Evolutionary conservation across 2,888 invertebrate species (phyloP), one percentile per base, ranked within the genome.

Genomic region (Teleiodes luculella): DNA sequence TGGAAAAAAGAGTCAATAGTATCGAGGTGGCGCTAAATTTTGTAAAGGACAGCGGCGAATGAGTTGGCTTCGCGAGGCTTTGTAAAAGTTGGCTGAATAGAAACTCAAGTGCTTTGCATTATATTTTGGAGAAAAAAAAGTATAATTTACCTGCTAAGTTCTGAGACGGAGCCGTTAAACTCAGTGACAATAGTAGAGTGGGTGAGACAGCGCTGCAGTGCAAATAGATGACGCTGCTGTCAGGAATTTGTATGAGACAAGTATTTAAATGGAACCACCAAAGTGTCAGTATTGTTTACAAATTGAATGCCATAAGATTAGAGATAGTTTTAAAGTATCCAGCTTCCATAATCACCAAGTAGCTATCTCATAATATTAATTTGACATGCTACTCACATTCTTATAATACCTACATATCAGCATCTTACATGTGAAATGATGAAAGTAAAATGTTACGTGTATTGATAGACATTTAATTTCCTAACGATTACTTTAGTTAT

Each of bases 1-100:
- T 68, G 52, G 60, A 64, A 78, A 77, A 80, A 84, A 77, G 75
- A 59, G 60, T 70, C 72, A 78, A 78, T 78, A 78, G 73, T 59
- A 50, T 53, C 64, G 68, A 72, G 74, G 80, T 86, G 87, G 87
- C 87, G 87, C 87, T 87, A 79, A 82, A 58, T 65, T 74, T 70
- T 77, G 67, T 74, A 78, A 80, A 71, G 65, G 61, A 54, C 67
- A 58, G n/a, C 57, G 53, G 57, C 61, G 65, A 60, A 65, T 63
- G 65, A 63, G 61, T 62, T 62, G 53, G 28, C 43, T 11, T 43
- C 43, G 20, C 20, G 24, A 16, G 28, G 43, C 28, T 5, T n/a
- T 58, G 70, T 64, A 73, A 76, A 72, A 74, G 74, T 68, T 68
- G 55, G 47, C 66, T 76, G 78, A 74, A 76, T 72, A 74, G 64